phyloP scores from a whole-genome alignment of 2,888 invertebrate genomes.

The Brenthis ino region DNA sequence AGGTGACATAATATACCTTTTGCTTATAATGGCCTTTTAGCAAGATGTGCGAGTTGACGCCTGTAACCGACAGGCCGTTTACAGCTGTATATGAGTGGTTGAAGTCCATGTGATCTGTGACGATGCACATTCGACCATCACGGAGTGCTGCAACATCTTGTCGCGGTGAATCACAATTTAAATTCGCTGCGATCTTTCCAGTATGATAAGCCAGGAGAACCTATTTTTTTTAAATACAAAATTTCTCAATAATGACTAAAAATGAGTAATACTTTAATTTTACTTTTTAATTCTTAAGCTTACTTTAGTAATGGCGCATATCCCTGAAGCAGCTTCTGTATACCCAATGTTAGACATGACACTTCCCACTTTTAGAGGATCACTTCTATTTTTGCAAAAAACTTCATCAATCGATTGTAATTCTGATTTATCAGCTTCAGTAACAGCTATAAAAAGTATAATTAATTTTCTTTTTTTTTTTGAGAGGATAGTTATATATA shows the following conservation, averaged over 20 bases:
- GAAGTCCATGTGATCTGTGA: slow-evolving; percentile 81
- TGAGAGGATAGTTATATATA: no score
- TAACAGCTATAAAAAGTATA: slow-evolving; percentile 59
- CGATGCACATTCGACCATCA: slow-evolving; percentile 79
- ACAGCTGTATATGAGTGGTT: slow-evolving; percentile 71
- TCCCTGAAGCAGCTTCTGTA: slow-evolving; percentile 67
- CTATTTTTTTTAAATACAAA: slow-evolving; percentile 48
- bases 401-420: slow-evolving; percentile 83
- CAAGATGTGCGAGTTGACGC: slow-evolving; percentile 61
- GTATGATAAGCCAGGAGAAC: slow-evolving; percentile 85
- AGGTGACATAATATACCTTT: slow-evolving; percentile 50
- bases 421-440: slow-evolving; percentile 84
- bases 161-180: slow-evolving; percentile 84
- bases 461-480: neutral
- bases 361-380: slow-evolving; percentile 82
- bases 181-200: slow-evolving; percentile 86
- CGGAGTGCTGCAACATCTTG: slow-evolving; percentile 73
- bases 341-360: slow-evolving; percentile 77
- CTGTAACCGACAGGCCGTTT: slow-evolving; percentile 61
- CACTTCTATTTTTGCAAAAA: slow-evolving; percentile 78
- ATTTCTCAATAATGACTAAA: neutral
- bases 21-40: slow-evolving; percentile 59
- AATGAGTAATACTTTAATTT: no score
- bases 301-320: slow-evolving; percentile 83
- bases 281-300: neutral